A percentile compares a stretch with the other conserved stretches of the same genome.
phyloP scores from a whole-genome alignment of 2,888 invertebrate species.

The Leucoptera coffeella region DNA sequence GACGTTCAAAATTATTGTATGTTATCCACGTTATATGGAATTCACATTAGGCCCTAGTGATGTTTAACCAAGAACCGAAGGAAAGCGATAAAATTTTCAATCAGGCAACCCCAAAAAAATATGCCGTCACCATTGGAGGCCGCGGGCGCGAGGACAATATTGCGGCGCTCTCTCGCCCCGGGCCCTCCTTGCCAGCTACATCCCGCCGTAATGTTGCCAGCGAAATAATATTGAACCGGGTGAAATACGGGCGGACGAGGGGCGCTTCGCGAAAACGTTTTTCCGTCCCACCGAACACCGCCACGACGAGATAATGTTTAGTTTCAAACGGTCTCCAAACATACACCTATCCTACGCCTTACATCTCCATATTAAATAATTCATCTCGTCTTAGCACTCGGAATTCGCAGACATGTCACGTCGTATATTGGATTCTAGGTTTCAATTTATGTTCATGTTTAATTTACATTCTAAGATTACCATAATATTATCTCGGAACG shows the following conservation, averaged over 20 bases:
- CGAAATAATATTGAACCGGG: slow-evolving; percentile 50
- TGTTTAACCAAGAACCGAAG: no score
- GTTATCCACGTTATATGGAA: no score
- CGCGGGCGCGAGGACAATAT: slow-evolving; percentile 38
- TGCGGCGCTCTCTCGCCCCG: slow-evolving; percentile 11
- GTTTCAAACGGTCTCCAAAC: no score
- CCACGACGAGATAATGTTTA: slow-evolving; percentile 19
- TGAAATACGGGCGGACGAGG: slow-evolving; percentile 45
- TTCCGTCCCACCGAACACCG: slow-evolving; percentile 41
- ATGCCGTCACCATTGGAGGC: slow-evolving; percentile 49
- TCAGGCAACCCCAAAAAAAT: slow-evolving; percentile 46
- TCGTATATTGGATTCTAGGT: no score
- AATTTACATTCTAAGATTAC: slow-evolving; percentile 35
- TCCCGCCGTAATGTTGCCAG: slow-evolving; percentile 13
- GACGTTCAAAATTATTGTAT: no score
- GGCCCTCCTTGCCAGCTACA: slow-evolving; percentile 3
- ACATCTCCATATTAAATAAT: no score
- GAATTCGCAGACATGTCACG: no score
- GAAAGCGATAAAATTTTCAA: slow-evolving; percentile 49
- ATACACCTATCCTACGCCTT: no score
- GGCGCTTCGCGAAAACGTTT: slow-evolving; percentile 38
- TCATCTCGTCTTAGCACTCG: no score
- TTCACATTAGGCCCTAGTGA: no score
- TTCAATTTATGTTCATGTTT: slow-evolving; percentile 29
- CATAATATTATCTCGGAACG: slow-evolving; percentile 36